Conservation (phyloP, 2,113 vertebrate genomes). For the Alaudala cheleensis region DNA sequence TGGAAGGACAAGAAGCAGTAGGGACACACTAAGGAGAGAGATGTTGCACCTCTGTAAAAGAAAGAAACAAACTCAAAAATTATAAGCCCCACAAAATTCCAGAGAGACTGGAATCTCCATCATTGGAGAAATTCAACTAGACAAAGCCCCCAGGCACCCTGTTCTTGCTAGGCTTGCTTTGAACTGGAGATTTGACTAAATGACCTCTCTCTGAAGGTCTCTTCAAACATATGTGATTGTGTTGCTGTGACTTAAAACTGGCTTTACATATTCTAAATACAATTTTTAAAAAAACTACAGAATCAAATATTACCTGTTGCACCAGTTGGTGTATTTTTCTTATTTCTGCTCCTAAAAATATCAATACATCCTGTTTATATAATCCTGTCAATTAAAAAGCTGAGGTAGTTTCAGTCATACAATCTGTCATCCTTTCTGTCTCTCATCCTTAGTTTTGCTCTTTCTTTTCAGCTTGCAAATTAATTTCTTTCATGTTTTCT, state of each 20-base stretch:
- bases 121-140: not conserved
- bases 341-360: conserved; percentile 4
- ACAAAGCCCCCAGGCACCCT: not conserved
- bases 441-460: not conserved
- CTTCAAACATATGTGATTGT: accelerated
- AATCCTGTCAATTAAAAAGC: not conserved
- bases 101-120: not conserved
- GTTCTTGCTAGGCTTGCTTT: not conserved
- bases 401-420: not conserved
- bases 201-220: not conserved
- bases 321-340: not conserved
- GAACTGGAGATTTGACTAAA: not conserved
- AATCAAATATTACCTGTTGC: not conserved
- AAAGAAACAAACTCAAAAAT: not conserved
- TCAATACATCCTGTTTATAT: not conserved
- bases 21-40: not conserved
- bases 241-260: not conserved
- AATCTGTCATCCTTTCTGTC: not conserved
- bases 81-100: not conserved
- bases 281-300: not conserved
- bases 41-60: not conserved
- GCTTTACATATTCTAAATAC: not conserved
- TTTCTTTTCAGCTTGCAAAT: not conserved
- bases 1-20: not conserved
- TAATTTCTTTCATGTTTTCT: not conserved